phyloP scores from a whole-genome alignment of 2,888 invertebrate species.

The Lymantria dispar region DNA sequence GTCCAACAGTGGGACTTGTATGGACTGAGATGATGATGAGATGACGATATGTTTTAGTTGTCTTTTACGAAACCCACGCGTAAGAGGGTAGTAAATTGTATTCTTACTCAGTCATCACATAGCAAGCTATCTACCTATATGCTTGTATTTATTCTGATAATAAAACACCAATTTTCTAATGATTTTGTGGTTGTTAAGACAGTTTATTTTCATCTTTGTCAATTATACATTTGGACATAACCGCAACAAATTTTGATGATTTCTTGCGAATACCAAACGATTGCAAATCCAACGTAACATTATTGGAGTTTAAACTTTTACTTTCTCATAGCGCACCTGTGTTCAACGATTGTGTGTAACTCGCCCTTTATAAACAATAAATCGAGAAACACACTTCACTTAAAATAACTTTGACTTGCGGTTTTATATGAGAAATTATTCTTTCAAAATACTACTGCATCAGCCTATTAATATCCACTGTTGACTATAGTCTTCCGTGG shows the following conservation, averaged over 20 bases:
- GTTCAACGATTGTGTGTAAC: conserved; percentile 7
- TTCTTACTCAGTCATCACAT: too few relatives aligned
- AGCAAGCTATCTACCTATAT: too few relatives aligned
- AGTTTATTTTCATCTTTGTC: conserved; percentile 1
- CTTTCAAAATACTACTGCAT: too few relatives aligned
- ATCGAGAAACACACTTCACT: conserved; percentile 8
- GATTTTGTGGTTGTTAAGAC: not conserved
- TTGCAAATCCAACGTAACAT: conserved; percentile 8
- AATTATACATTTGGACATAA: conserved; percentile 3
- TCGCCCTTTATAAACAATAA: conserved; percentile 24
- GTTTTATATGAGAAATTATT: too few relatives aligned
- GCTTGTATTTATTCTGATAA: too few relatives aligned
- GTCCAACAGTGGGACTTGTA: too few relatives aligned
- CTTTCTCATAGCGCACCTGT: conserved; percentile 19
- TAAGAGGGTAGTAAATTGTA: too few relatives aligned
- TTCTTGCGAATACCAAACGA: conserved; percentile 12
- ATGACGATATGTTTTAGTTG: too few relatives aligned
- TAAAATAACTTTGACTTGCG: not conserved
- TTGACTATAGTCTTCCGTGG: too few relatives aligned
- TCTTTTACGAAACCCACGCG: too few relatives aligned
- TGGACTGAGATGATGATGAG: too few relatives aligned
- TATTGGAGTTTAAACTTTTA: conserved; percentile 16
- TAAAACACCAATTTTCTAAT: not conserved
- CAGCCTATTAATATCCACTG: too few relatives aligned
- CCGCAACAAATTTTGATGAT: conserved; percentile 16